Percentiles rank a stretch among this genome's conserved stretches.
phyloP scores from a whole-genome alignment of 92 coral and sea anemone species.

The Pocillopora grandis region DNA sequence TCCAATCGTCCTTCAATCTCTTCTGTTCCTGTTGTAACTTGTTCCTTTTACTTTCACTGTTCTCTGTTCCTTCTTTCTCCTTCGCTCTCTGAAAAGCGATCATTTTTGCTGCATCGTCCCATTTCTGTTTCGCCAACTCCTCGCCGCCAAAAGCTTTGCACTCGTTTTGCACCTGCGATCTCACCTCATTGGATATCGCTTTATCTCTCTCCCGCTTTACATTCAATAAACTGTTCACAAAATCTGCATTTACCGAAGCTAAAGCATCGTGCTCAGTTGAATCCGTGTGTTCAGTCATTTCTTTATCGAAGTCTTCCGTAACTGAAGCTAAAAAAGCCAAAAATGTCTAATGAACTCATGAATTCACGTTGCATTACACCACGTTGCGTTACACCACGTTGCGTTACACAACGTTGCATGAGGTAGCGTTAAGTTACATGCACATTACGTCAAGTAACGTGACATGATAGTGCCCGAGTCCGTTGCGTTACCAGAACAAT shows the following conservation, averaged over 20 bases:
- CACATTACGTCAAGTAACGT: too few species aligned
- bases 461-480: too few species aligned
- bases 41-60: conserved; percentile 37
- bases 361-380: too few species aligned
- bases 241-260: neutral
- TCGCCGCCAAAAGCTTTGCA: conserved; percentile 33
- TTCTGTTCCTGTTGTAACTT: conserved; percentile 40
- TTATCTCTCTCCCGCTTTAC: conserved; percentile 6
- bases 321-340: neutral
- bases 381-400: too few species aligned
- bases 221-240: neutral
- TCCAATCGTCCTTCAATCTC: conserved; percentile 48
- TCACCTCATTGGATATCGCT: neutral
- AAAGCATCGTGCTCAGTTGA: neutral
- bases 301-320: neutral
- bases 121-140: neutral
- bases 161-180: conserved; percentile 22
- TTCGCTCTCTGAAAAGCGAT: conserved; percentile 35
- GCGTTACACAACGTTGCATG: too few species aligned
- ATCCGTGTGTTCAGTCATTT: conserved; percentile 13
- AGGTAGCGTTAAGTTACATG: too few species aligned
- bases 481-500: too few species aligned
- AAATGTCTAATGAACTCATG: neutral
- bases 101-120: conserved; percentile 33
- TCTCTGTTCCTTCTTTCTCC: conserved; percentile 33